Evolutionary conservation across 2,797 vertebrate species (phyloP).

Genomic region (Phrynocephalus forsythii): DNA sequence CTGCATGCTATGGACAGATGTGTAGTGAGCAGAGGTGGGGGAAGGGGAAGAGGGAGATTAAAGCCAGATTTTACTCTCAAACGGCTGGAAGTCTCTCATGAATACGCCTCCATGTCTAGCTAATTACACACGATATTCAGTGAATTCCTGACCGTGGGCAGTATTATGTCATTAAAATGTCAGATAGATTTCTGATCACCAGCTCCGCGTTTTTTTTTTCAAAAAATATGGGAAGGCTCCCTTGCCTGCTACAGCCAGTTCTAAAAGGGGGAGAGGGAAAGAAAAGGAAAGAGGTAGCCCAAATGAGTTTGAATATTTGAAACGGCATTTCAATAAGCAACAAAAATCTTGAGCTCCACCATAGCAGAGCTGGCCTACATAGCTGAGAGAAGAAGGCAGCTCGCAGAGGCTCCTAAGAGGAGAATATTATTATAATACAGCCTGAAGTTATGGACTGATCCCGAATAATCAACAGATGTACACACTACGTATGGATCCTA

Average conservation of each 20-base stretch:
- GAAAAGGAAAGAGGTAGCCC: slow-evolving; percentile 32
- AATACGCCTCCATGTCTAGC: neutral
- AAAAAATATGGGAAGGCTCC: neutral
- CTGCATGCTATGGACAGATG: neutral
- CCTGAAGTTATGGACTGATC: slow-evolving; percentile 34
- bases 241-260: neutral
- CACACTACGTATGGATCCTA: neutral
- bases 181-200: slow-evolving; percentile 59
- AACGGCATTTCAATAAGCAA: slow-evolving; percentile 56
- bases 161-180: slow-evolving; percentile 61
- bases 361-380: slow-evolving; percentile 64
- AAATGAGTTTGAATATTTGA: slow-evolving; percentile 55
- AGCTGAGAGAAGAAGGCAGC: slow-evolving; percentile 57
- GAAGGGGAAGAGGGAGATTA: neutral
- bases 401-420: slow-evolving; percentile 32
- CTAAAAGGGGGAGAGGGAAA: slow-evolving; percentile 24
- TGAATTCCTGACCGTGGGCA: slow-evolving; percentile 35
- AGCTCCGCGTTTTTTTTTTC: slow-evolving; percentile 5
- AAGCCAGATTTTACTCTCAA: slow-evolving; percentile 41
- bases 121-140: slow-evolving; percentile 1
- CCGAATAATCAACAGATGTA: neutral
- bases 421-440: slow-evolving; percentile 37
- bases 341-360: neutral
- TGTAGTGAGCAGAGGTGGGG: neutral
- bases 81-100: slow-evolving; percentile 11